Evolutionary conservation across 2,888 invertebrate genomes (phyloP).

Genomic region (Cyaniris semiargus): DNA sequence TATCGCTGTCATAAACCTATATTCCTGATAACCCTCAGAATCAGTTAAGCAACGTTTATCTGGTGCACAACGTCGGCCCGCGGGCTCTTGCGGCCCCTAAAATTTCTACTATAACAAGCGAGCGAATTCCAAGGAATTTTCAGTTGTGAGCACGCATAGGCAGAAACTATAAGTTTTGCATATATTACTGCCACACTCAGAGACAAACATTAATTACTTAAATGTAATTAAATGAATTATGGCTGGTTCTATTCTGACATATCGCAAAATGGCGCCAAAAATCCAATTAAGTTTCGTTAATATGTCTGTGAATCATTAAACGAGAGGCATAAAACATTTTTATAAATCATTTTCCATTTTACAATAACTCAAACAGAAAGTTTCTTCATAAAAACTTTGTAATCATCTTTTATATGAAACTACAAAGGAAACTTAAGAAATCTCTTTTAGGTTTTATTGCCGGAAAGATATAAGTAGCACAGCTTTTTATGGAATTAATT

Average conservation of each 20-base stretch:
- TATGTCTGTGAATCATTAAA: neutral
- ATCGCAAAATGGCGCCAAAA: neutral
- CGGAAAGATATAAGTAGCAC: constrained; percentile 17
- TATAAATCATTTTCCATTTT: constrained; percentile 24
- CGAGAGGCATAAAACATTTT: constrained; percentile 16
- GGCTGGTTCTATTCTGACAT: too few relatives aligned
- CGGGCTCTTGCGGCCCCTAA: too few relatives aligned
- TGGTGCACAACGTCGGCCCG: too few relatives aligned
- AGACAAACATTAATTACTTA: too few relatives aligned
- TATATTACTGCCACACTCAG: too few relatives aligned
- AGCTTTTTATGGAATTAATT: constrained; percentile 17
- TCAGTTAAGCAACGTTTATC: constrained; percentile 4
- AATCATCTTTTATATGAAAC: constrained; percentile 20
- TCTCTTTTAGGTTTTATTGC: constrained; percentile 23
- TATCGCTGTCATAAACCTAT: constrained; percentile 11
- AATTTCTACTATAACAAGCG: too few relatives aligned
- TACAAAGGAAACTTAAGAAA: constrained; percentile 27
- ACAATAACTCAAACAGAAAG: constrained; percentile 27
- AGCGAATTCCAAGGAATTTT: too few relatives aligned
- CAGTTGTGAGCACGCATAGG: too few relatives aligned
- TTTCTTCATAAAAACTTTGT: constrained; percentile 30
- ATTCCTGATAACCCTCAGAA: neutral
- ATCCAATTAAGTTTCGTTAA: neutral
- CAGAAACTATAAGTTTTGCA: too few relatives aligned
- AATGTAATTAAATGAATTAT: too few relatives aligned